Base-by-base conservation (phyloP, 2,113 vertebrate genomes). In the Rhinopomastus cyanomelas region DNA sequence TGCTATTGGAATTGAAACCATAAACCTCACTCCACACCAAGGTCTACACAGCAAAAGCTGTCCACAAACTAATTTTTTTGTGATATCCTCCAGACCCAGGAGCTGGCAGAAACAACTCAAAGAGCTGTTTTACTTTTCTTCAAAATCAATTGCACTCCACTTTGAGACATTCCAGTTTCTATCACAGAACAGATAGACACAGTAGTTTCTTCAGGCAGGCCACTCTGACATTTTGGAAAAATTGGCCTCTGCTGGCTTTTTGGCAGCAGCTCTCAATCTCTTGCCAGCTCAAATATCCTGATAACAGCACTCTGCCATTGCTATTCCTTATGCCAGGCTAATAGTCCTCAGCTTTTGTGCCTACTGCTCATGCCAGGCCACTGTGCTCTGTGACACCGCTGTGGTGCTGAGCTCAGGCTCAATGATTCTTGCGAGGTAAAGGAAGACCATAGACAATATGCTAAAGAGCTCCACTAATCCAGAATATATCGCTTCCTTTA, bases 371-470 rank as follows among this genome's bases (percentile, higher is more conserved):
- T 55, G 42, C 49, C 65, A 73, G 79, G 56, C 52, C 48, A 66
- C 73, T 73, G 52, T 59, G 29, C 44, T 73, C 68, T 74, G 20
- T 71, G 75, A 67, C 60, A 67, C 11, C 71, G 66, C 83, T 77
- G 48, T 16, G n/a, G 37, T 29, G 85, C 44, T 71, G 75, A 77
- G 55, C 79, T 73, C 60, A 60, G 48, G 48, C 82, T 87, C 67
- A 89, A 3, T 71, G 72, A 80, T 32, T 83, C 89, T 32, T 92
- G 60, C 72, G 87, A 91, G 65, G 79, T 89, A 91, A 94, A 80
- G n/a, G 60, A 80, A 57, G 30, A 27, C 65, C 68, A 78, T 66
- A 85, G 68, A 67, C n/a, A 85, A 77, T 49, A 87, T 49, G 69
- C 39, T 87, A 65, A 94, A 86, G 62, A 92, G 77, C 21, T 90